phyloP scores from a whole-genome alignment of 2,113 vertebrate species.

The Pachycephala philippinensis region DNA sequence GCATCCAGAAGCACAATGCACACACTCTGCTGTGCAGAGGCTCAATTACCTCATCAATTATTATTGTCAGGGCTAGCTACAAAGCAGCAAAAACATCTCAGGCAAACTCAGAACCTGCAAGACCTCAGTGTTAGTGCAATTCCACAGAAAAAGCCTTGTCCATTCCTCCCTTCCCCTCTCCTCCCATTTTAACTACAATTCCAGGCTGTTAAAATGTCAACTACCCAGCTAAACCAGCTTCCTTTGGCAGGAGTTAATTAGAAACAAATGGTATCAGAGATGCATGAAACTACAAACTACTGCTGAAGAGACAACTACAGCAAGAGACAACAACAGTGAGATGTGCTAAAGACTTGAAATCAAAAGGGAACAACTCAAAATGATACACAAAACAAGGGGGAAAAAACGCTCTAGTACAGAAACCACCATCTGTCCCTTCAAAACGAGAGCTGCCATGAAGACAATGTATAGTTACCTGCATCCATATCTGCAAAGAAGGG shows the following conservation, averaged over 20 bases:
- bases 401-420: slow-evolving; percentile 53
- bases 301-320: slow-evolving; percentile 67
- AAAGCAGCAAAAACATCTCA: background rate
- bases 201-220: background rate
- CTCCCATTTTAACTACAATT: background rate
- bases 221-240: background rate
- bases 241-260: slow-evolving; percentile 46
- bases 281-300: slow-evolving; percentile 62
- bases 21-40: background rate
- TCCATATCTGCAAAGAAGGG: slow-evolving; percentile 97
- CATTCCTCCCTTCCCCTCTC: background rate
- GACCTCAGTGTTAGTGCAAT: background rate
- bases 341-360: slow-evolving; percentile 66
- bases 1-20: background rate
- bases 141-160: background rate
- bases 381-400: slow-evolving; percentile 69
- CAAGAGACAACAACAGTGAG: slow-evolving; percentile 68
- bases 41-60: background rate
- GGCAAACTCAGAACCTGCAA: background rate
- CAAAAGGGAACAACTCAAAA: slow-evolving; percentile 55
- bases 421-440: slow-evolving; percentile 62
- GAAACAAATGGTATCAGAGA: slow-evolving; percentile 65
- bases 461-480: slow-evolving; percentile 91
- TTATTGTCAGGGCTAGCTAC: background rate
- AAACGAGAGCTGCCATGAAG: slow-evolving; percentile 71